Evolutionary conservation across 2,888 invertebrate species (phyloP).

Genomic region (Clistopyga incitator): DNA sequence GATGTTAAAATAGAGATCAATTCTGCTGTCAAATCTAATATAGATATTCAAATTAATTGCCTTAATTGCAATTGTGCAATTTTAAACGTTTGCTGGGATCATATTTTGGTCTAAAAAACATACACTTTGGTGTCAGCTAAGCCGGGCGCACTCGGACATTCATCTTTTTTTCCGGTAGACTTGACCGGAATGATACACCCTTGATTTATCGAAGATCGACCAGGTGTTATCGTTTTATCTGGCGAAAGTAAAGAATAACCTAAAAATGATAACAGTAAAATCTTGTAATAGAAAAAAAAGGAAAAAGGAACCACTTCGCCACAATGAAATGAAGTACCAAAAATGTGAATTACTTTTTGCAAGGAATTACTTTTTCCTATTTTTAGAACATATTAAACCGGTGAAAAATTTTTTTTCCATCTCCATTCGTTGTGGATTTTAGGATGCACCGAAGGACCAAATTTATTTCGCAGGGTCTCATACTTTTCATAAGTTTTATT

Average conservation of each 20-base stretch:
- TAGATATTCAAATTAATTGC: constrained; percentile 23
- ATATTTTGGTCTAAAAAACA: constrained; percentile 24
- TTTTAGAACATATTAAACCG: too few relatives aligned
- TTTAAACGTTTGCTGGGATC: constrained; percentile 5
- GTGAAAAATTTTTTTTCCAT: too few relatives aligned
- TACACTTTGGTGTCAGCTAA: not conserved
- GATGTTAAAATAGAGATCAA: not conserved
- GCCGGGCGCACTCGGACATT: not conserved
- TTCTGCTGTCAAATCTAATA: constrained; percentile 23
- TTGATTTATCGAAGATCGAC: not conserved
- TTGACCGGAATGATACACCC: not conserved
- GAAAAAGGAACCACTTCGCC: too few relatives aligned
- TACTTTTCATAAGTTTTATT: too few relatives aligned
- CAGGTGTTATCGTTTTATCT: not conserved
- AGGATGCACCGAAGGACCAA: too few relatives aligned
- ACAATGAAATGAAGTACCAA: not conserved
- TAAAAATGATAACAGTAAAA: not conserved
- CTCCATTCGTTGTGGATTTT: too few relatives aligned
- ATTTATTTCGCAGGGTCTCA: too few relatives aligned
- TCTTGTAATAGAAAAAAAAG: not conserved
- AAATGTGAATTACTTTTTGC: too few relatives aligned
- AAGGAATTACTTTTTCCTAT: too few relatives aligned
- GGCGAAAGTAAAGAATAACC: not conserved
- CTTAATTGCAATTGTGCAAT: not conserved
- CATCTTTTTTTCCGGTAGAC: not conserved